Evolutionary conservation across 2,113 vertebrate species (phyloP), one percentile per base, ranked within the genome.

Genomic region (Centropus bengalensis): DNA sequence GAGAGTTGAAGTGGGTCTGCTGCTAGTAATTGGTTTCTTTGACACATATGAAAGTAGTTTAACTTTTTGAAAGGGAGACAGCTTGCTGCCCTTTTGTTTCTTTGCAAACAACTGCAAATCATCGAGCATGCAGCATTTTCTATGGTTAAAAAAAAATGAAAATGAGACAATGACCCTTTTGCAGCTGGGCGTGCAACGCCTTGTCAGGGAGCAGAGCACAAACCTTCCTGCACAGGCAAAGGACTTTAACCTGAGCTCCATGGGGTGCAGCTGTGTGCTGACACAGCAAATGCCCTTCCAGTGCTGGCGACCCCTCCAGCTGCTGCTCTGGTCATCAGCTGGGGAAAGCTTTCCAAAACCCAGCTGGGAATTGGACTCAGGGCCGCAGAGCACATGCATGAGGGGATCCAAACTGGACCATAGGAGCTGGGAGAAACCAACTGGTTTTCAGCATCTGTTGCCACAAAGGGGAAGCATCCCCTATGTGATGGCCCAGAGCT

Each of bases 21-120:
- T 75, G 76, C 69, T 93, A 78, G 70, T 44, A 81, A 78, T 81
- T 95, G 89, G 47, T 83, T 92, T 82, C 91, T 87, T 83, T 71
- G 68, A 84, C 83, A 88, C 94, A 96, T 90, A 74, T 79, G 93
- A 88, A 95, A 96, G 86, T 56, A 49, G 93, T 97, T 97, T 88
- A 71, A 75, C 52, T 88, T 91, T 87, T 7, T 81, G 90, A 83
- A 93, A 86, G 67, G 64, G 47, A 91, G 62, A 73, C 54, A 85
- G 88, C 90, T 90, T 49, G 63, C 52, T 96, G 95, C 69, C 82
- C 93, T 93, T 97, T 96, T 94, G 93, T 96, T 97, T 78, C 73
- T 95, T 77, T 60, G 71, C 81, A 92, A 76, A 84, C 85, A 71
- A 93, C 88, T 83, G 90, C 82, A 95, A 96, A 92, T 86, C 79